Evolutionary conservation across 2,888 invertebrate genomes (phyloP).

Genomic region (Celastrina argiolus): DNA sequence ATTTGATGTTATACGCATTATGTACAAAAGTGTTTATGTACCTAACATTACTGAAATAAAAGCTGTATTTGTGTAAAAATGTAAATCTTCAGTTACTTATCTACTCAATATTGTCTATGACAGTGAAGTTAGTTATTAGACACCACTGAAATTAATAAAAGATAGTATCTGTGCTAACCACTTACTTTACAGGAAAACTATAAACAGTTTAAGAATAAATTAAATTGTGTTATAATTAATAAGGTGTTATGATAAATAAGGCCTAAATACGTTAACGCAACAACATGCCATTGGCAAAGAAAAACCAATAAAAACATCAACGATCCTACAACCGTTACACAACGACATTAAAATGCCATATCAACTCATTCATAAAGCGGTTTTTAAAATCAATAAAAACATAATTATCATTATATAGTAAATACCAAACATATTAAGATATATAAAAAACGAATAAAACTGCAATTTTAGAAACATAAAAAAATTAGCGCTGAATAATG

Average conservation of each 20-base stretch:
- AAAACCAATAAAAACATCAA: constrained; percentile 5
- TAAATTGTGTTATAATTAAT: too few relatives aligned
- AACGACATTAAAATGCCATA: background rate
- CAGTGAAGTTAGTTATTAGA: too few relatives aligned
- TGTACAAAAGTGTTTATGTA: too few relatives aligned
- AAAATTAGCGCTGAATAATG: constrained; percentile 16
- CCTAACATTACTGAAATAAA: too few relatives aligned
- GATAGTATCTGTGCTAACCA: too few relatives aligned
- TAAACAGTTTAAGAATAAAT: too few relatives aligned
- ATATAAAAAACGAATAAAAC: constrained; percentile 15
- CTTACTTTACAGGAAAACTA: too few relatives aligned
- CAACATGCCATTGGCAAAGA: constrained; percentile 3
- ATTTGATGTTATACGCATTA: background rate
- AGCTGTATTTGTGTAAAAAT: too few relatives aligned
- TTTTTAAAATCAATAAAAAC: constrained; percentile 14
- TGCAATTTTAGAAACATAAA: constrained; percentile 19
- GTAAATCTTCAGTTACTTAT: too few relatives aligned
- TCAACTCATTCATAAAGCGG: constrained; percentile 2
- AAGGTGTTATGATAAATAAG: background rate
- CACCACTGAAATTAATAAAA: too few relatives aligned
- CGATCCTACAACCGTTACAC: background rate
- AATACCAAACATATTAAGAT: background rate
- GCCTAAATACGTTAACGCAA: constrained; percentile 22
- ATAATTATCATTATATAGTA: background rate
- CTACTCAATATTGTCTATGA: too few relatives aligned